These are phyloP conservation scores for Lacanobia wlatinum DNA, from an alignment of 2,888 invertebrate species.

Conservation along the genomic window DNA sequence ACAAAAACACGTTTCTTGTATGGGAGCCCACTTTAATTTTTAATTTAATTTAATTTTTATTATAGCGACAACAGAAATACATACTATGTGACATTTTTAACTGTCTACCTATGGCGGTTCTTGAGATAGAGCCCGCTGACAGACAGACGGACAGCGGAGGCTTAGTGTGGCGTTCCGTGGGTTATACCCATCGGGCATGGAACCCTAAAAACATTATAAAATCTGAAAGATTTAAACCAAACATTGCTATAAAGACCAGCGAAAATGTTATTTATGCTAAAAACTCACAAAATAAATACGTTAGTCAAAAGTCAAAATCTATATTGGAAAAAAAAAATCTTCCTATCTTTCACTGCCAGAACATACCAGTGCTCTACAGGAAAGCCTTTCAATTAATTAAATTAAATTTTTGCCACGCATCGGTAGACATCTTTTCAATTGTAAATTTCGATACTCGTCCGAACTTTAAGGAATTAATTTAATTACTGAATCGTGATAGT, in stretches of 20 bases:
- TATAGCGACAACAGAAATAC: no score
- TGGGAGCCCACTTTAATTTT: no score
- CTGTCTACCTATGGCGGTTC: no score
- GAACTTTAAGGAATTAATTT: constrained; percentile 40
- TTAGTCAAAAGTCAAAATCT: constrained; percentile 5
- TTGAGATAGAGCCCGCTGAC: no score
- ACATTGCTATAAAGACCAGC: not conserved
- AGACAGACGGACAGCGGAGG: no score
- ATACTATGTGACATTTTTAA: no score
- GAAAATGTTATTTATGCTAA: not conserved
- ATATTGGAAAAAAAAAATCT: constrained; percentile 33
- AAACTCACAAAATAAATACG: not conserved
- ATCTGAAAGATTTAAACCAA: no score
- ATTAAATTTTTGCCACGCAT: constrained; percentile 73
- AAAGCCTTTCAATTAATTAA: constrained; percentile 76
- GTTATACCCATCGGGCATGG: no score
- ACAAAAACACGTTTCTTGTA: no score
- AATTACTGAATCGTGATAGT: constrained; percentile 34
- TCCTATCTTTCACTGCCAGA: constrained; percentile 54
- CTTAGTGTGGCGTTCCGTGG: no score
- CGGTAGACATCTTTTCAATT: constrained; percentile 62
- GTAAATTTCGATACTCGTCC: constrained; percentile 60
- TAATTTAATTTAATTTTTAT: no score
- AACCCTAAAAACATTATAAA: no score
- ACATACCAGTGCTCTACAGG: constrained; percentile 50